Percentiles rank a stretch among this genome's conserved stretches.
Conservation (phyloP, 35 echinoderm and acorn worm species). For the Patiria miniata region DNA sequence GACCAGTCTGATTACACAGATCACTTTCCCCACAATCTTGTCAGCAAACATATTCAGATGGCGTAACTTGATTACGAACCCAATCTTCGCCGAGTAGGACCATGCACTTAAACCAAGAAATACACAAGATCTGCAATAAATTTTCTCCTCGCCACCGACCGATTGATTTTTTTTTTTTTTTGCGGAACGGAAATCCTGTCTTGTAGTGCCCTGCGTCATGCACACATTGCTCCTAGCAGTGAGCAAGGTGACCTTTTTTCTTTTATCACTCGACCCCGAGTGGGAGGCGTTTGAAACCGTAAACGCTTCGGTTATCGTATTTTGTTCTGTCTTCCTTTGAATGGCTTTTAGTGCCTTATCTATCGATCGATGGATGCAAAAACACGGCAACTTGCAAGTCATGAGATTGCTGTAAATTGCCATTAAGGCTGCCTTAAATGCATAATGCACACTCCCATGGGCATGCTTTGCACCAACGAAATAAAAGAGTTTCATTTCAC, state of each 20-base stretch:
- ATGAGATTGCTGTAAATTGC: constrained; percentile 9
- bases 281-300: neutral
- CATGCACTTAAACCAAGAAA: neutral
- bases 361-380: neutral
- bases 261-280: neutral
- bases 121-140: neutral
- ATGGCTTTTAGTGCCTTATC: constrained; percentile 25
- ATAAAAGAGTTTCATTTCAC: neutral
- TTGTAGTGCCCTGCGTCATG: neutral
- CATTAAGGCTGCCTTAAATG: neutral
- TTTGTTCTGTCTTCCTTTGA: neutral
- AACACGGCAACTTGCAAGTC: neutral
- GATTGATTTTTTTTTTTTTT: neutral
- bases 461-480: neutral
- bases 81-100: neutral
- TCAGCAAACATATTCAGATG: neutral
- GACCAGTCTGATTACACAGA: neutral
- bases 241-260: neutral
- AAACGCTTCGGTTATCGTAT: neutral
- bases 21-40: constrained; percentile 10
- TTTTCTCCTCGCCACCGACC: neutral
- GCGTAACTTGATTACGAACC: constrained; percentile 1
- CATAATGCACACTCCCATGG: neutral
- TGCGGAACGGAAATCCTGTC: constrained; percentile 20
- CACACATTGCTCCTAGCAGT: constrained; percentile 6